phyloP scores from a whole-genome alignment of 1,140 invertebrate species.

The Elymnias hypermnestra region DNA sequence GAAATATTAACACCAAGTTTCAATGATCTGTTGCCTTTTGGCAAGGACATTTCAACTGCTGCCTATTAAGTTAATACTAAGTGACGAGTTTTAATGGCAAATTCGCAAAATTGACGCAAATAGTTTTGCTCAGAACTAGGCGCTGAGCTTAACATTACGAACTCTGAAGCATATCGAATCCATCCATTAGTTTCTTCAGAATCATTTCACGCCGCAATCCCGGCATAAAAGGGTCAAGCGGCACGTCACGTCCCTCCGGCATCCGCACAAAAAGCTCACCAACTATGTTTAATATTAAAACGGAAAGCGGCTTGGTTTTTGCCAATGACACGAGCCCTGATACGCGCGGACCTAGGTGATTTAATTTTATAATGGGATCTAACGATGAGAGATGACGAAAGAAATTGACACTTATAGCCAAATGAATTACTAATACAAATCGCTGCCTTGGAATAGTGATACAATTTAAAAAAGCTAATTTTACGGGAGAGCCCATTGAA shows the following conservation, averaged over 20 bases:
- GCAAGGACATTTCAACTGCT: no score
- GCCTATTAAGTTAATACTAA: no score
- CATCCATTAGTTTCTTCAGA: conserved; percentile 30
- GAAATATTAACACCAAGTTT: no score
- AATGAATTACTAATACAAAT: background rate
- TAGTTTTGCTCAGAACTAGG: conserved; percentile 3
- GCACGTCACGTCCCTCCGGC: conserved; percentile 42
- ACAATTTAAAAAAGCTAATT: no score
- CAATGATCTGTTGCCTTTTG: no score
- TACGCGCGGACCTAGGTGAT: conserved; percentile 16
- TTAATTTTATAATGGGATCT: conserved; percentile 16
- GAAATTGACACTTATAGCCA: no score
- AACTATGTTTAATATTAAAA: conserved; percentile 72
- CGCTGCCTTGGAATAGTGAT: no score
- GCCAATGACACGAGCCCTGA: conserved; percentile 35
- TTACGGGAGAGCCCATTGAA: no score
- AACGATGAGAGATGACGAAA: no score
- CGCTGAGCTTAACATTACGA: conserved; percentile 6
- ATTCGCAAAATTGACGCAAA: no score
- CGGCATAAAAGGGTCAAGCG: conserved; percentile 65
- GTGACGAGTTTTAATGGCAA: no score
- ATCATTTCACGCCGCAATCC: conserved; percentile 47
- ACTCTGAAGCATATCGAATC: conserved; percentile 28
- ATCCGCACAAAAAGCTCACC: conserved; percentile 52
- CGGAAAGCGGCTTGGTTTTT: conserved; percentile 63